phyloP scores from a whole-genome alignment of 2,113 vertebrate genomes.

The Oenanthe oenanthe region DNA sequence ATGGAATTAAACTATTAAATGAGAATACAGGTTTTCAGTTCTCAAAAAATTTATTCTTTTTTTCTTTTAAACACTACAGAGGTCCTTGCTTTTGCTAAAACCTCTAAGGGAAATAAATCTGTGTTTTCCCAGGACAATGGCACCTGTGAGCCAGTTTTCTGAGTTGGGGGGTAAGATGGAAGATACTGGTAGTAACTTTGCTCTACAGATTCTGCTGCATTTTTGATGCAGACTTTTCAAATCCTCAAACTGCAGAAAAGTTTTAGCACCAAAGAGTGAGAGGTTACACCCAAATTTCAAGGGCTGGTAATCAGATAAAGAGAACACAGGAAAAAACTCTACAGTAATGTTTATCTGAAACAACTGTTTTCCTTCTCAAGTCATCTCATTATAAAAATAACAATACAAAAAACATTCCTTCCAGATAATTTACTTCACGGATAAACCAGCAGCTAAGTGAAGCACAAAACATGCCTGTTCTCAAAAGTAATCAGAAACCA shows the following conservation, averaged over 20 bases:
- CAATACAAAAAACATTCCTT: constrained; percentile 38
- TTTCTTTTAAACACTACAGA: background rate
- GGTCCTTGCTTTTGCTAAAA: background rate
- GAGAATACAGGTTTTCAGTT: background rate
- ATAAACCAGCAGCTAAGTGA: constrained; percentile 9
- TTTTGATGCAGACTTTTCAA: background rate
- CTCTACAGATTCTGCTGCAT: background rate
- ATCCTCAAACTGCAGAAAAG: background rate
- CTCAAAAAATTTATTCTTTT: background rate
- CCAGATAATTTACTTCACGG: constrained; percentile 29
- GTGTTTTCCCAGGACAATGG: background rate
- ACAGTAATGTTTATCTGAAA: background rate
- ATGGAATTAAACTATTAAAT: background rate
- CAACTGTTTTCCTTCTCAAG: background rate
- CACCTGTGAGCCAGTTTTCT: background rate
- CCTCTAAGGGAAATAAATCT: background rate
- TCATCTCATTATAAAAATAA: constrained; percentile 24
- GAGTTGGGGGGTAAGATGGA: background rate
- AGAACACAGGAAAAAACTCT: background rate
- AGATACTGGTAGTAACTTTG: background rate
- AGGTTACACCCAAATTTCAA: background rate
- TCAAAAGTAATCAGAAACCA: constrained; percentile 57
- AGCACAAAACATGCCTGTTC: constrained; percentile 5
- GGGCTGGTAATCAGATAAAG: background rate
- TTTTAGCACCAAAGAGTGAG: background rate